Evolutionary conservation across 1,140 invertebrate species (phyloP), one percentile per base, ranked within the genome.

Genomic region (Drosophila ananassae): DNA sequence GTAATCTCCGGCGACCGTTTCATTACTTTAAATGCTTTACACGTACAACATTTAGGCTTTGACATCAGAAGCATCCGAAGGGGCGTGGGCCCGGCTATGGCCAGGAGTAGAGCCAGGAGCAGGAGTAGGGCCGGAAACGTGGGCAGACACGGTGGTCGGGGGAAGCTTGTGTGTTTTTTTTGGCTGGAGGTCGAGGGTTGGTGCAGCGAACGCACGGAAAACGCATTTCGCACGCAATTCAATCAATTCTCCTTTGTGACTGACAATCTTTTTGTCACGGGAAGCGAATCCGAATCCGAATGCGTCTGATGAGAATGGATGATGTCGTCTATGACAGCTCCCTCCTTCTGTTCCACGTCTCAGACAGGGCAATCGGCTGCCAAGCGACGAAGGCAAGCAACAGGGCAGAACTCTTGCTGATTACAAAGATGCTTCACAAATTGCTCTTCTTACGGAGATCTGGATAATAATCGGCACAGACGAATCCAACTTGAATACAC

Each of bases 11-110:
- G 28, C 44, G 77, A 57, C 50, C 39, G 80, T 59, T 83, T 87
- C 84, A 89, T 87, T 87, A 87, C 79, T 87, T 87, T 89, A 87
- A 87, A 87, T 87, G 82, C 83, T 83, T 87, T 82, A 79, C 82
- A 87, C 82, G 83, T 87, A 79, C 75, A 83, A 69, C 59, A 76
- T 89, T 87, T 82, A 79, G 82, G 54, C 57, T 39, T 32, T 46
- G 62, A 46, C 59, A 24, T 25, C 10, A 8, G 66, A 17, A 57
- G 50, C 66, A 44, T 10, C 9, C 17, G 17, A 17, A 17, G 17
- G 17, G 17, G 17, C 17, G 17, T 17, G 17, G 17, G 17, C 17
- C 17, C 17, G 17, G 17, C 17, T 5, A 21, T 5, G 41, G 10
- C 10, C 34, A 12, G 32, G 32, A 34, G 39, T 3, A 6, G 53